These are phyloP conservation scores for Laticauda laticaudata DNA, from an alignment of 2,113 vertebrate species.

Conservation along the genomic window DNA sequence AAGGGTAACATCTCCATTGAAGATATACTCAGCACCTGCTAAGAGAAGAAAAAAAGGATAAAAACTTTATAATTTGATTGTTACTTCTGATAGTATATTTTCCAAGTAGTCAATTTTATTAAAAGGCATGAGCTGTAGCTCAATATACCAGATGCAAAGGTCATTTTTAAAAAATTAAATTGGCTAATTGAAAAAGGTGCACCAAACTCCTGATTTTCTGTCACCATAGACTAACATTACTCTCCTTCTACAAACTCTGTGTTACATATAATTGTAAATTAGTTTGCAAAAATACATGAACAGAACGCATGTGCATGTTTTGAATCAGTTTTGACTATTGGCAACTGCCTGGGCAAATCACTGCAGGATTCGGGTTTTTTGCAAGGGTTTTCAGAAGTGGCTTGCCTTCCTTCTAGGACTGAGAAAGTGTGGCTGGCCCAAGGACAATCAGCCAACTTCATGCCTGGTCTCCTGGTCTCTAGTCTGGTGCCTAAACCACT, in stretches of 20 bases:
- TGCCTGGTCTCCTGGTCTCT: not conserved
- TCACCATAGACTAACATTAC: not conserved
- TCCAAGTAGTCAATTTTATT: not conserved
- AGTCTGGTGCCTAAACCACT: not conserved
- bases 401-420: not conserved
- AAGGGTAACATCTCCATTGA: rapidly evolving
- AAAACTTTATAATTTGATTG: not conserved
- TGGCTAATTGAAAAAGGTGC: not conserved
- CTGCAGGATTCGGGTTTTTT: not conserved
- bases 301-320: not conserved
- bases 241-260: not conserved
- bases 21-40: not conserved
- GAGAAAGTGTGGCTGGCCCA: not conserved
- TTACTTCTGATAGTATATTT: not conserved
- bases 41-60: not conserved
- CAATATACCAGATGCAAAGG: not conserved
- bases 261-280: not conserved
- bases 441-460: not conserved
- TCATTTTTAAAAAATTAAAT: not conserved
- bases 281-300: not conserved
- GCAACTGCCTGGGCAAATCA: not conserved
- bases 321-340: not conserved
- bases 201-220: not conserved
- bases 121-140: not conserved
- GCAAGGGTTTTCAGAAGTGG: not conserved